Conservation (phyloP, 2,888 invertebrate genomes). For the Agonopterix subpropinquella region DNA sequence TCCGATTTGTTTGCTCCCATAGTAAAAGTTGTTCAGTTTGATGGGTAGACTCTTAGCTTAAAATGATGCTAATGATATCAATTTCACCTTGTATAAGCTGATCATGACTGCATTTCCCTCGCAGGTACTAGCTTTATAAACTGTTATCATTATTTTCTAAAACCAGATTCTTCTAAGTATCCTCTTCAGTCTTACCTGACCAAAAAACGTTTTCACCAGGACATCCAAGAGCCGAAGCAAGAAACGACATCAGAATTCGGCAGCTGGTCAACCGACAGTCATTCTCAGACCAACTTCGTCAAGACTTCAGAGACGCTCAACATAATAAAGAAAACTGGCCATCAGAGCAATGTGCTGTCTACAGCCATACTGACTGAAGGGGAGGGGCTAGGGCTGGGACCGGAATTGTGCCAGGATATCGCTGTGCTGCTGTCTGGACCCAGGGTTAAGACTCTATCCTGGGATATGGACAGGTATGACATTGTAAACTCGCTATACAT, state of each 20-base stretch:
- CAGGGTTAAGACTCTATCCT: constrained; percentile 81
- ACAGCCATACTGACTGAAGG: constrained; percentile 75
- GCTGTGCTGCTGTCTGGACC: constrained; percentile 82
- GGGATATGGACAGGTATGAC: constrained; percentile 75
- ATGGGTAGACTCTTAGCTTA: no score
- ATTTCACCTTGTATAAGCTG: no score
- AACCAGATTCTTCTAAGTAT: not conserved
- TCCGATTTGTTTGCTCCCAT: no score
- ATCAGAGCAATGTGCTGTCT: constrained; percentile 73
- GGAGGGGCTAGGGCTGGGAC: constrained; percentile 78
- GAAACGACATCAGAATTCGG: constrained; percentile 47
- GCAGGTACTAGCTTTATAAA: no score
- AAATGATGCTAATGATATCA: no score
- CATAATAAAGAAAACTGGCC: constrained; percentile 48
- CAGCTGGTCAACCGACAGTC: constrained; percentile 66
- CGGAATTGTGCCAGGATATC: constrained; percentile 81
- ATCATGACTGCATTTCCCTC: no score
- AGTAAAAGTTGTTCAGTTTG: no score
- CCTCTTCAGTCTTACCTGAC: not conserved
- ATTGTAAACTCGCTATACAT: no score
- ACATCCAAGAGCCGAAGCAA: constrained; percentile 27
- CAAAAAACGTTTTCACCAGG: not conserved
- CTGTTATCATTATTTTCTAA: no score
- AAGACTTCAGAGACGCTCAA: constrained; percentile 65
- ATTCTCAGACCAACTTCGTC: constrained; percentile 62